Evolutionary conservation across 1,140 invertebrate species (phyloP), one percentile per base, ranked within the genome.

Genomic region (Diorhabda carinulata): DNA sequence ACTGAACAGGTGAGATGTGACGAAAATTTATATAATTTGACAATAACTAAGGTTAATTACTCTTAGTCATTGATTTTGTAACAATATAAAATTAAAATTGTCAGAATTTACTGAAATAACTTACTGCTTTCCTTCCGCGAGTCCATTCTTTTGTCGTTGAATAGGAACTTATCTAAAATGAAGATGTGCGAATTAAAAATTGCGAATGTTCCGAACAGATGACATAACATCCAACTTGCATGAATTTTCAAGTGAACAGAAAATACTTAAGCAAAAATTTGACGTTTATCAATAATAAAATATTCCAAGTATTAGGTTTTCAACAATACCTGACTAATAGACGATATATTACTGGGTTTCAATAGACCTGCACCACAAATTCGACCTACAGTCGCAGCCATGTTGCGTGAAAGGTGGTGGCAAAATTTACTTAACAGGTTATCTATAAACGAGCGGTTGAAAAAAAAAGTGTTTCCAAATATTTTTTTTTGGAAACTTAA

Each of bases 381-480:
- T 83, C 90, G 88, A 85, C 90, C 88, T 81, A 92, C 86, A 80
- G 87, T 86, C 80, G 90, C 90, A 87, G 91, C 91, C 91, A 93
- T 93, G 84, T 87, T 92, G 87, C 25, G n/a, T 9, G 43, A 25
- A 64, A 52, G 64, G 61, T 66, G 58, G 59, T 67, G 44, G 2
- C 47, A 52, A 52, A 52, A 52, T 8, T n/a, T 52, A 52, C n/a
- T 6, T n/a, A 52, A 59, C 42, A 61, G 42, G 59, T 61, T 61
- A 61, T 43, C 10, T 40, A 41, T 8, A 61, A 43, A 42, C 40
- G 25, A 41, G 25, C 40, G 1, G 6, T 3, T 61, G 56, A 57
- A 40, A 43, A 43, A 43, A 8, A 59, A 25, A 43, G 43, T 61
- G 10, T 47, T 47, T 42, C 57, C 57, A 40, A 59, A n/a, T 44